Evolutionary conservation across 1,140 invertebrate species (phyloP), one percentile per base, ranked within the genome.

Genomic region (Caerostris darwini): DNA sequence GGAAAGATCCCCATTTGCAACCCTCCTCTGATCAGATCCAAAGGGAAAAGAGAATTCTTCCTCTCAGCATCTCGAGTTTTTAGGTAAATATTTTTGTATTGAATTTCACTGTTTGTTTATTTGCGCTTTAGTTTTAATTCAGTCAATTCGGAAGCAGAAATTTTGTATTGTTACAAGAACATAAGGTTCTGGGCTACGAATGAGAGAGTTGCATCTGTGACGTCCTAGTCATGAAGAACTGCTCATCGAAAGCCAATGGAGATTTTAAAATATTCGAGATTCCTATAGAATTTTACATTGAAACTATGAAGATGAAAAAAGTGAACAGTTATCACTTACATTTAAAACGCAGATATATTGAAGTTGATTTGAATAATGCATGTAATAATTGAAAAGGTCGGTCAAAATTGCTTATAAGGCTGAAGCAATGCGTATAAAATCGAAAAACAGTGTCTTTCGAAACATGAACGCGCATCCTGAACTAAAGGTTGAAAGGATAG

Each of bases 41-140:
- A 2, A 50, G 50, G 53, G 71, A 4, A 50, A 77, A 12, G 34
- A 19, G 53, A 5, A 34, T 34, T 34, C 71, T 10, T 50, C 34
- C 10, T 77, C 71, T 50, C 10, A 50, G 34, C 10, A 77, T 77
- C 50, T 12, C 34, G 14, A 50, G 19, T 77, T 77, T 77, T 50
- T 19, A 77, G 71, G 71, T 77, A 77, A 77, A 77, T 53, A 14
- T 53, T 77, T 77, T 77, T 77, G 34, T 77, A 50, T 77, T 14
- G 50, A 19, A 77, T 77, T 50, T 77, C 3, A 8, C 10, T 77
- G 12, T 77, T 77, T 77, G 71, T 77, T 77, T 53, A 12, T 77
- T 71, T 50, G 67, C 5, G 14, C 34, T 77, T 77, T 53, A 5
- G 19, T 8, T 77, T 50, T 8, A 50, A 8, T 12, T 19, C 8